A percentile compares a stretch with the other conserved stretches of the same genome.
Conservation (phyloP, 2,888 invertebrate species). For the Sympetrum striolatum region DNA sequence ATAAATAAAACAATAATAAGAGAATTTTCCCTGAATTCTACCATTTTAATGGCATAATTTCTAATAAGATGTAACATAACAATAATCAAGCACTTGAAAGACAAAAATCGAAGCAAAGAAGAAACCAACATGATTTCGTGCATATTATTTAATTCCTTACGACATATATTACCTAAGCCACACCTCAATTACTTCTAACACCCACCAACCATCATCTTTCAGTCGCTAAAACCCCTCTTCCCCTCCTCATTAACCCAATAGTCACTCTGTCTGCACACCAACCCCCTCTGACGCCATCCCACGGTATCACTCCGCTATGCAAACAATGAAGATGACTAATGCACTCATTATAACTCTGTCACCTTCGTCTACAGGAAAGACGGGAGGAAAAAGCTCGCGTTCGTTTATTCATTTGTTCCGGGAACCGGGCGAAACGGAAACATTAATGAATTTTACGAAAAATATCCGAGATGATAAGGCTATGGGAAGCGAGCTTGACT, state of each 20-base stretch:
- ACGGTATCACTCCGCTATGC: neutral
- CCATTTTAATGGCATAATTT: no score
- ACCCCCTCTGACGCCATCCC: neutral
- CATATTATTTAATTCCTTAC: no score
- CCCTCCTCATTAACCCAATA: neutral
- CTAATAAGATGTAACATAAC: no score
- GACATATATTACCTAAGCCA: no score
- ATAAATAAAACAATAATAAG: no score
- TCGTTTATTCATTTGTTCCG: slow-evolving; percentile 14
- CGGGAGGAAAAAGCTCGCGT: neutral
- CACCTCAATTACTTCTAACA: neutral
- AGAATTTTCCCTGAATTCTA: no score
- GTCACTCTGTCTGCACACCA: neutral
- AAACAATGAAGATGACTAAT: slow-evolving; percentile 36
- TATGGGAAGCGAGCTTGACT: no score
- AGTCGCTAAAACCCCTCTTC: neutral
- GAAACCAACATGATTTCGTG: no score
- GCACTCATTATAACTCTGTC: slow-evolving; percentile 26
- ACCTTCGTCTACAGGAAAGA: neutral
- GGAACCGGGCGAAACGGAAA: neutral
- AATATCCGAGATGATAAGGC: no score
- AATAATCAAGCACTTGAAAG: no score
- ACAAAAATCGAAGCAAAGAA: no score
- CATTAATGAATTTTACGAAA: neutral
- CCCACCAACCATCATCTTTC: neutral